Conservation (phyloP, 2,888 invertebrate species). For the Amitus sp. region DNA sequence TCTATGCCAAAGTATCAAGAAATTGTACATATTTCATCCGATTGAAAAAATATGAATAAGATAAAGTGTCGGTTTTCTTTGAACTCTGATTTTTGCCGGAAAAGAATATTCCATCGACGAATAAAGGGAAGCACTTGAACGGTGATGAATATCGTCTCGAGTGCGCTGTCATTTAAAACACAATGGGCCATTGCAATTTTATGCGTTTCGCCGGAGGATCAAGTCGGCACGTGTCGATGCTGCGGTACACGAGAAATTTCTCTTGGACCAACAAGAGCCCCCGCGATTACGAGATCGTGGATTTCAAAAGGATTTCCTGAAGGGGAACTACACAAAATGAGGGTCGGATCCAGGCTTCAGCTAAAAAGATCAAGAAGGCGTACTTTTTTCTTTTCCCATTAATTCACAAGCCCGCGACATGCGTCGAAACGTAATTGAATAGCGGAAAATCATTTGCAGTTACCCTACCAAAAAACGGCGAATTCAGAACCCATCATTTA, state of each 20-base stretch:
- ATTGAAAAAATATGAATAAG: too few relatives aligned
- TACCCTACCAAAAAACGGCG: too few relatives aligned
- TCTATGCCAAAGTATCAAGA: too few relatives aligned
- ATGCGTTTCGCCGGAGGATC: neutral
- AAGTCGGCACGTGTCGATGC: neutral
- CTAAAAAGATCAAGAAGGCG: neutral
- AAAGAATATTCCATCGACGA: too few relatives aligned
- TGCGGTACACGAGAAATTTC: slow-evolving; percentile 1
- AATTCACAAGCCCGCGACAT: neutral
- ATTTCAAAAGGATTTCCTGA: neutral
- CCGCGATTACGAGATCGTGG: neutral
- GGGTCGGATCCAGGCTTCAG: neutral
- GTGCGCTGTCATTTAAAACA: neutral
- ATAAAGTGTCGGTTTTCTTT: too few relatives aligned
- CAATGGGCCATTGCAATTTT: neutral
- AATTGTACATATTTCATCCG: too few relatives aligned
- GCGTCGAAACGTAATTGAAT: neutral
- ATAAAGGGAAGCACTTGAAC: too few relatives aligned
- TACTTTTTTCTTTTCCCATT: neutral
- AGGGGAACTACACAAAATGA: neutral
- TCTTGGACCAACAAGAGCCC: neutral
- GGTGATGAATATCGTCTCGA: neutral
- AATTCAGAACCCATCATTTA: neutral
- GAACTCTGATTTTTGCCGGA: too few relatives aligned
- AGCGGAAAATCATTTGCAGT: neutral